Evolutionary conservation across 2,797 vertebrate species (phyloP).

Genomic region (Lagocephalus sceleratus): DNA sequence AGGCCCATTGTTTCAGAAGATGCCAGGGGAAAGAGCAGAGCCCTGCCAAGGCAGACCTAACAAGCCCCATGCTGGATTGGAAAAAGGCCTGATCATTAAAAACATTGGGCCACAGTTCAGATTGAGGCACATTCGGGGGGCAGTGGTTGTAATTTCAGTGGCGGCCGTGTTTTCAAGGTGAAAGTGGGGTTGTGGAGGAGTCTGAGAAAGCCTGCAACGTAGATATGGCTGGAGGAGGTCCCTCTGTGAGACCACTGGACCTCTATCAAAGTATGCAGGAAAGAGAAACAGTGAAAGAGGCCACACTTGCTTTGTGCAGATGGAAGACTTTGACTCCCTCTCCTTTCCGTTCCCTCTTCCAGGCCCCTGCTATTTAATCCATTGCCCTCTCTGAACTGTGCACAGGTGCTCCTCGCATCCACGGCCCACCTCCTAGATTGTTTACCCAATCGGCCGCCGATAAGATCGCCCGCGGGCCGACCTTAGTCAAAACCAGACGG

Average conservation of each 20-base stretch:
- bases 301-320: conserved; percentile 25
- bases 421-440: conserved; percentile 28
- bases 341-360: conserved; percentile 17
- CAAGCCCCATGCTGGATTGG: conserved; percentile 54
- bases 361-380: conserved; percentile 54
- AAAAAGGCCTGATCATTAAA: conserved; percentile 68
- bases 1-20: conserved; percentile 71
- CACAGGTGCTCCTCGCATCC: conserved; percentile 55
- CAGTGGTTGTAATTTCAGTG: conserved; percentile 3
- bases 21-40: conserved; percentile 59
- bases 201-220: conserved; percentile 23
- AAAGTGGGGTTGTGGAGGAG: conserved; percentile 14
- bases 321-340: conserved; percentile 42
- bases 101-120: conserved; percentile 50
- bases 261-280: conserved; percentile 43
- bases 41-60: conserved; percentile 68
- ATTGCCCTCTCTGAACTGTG: conserved; percentile 50
- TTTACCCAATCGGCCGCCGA: conserved; percentile 64
- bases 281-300: conserved; percentile 45
- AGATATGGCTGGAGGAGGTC: conserved; percentile 36
- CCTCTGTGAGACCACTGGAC: conserved; percentile 44
- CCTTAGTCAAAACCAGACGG: conserved; percentile 21
- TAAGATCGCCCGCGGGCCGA: conserved; percentile 54
- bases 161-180: conserved; percentile 35
- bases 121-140: conserved; percentile 50